Evolutionary conservation across 37 sponge, comb jelly and placozoan species (phyloP).

Genomic region (Diacarnus erythraeanus): DNA sequence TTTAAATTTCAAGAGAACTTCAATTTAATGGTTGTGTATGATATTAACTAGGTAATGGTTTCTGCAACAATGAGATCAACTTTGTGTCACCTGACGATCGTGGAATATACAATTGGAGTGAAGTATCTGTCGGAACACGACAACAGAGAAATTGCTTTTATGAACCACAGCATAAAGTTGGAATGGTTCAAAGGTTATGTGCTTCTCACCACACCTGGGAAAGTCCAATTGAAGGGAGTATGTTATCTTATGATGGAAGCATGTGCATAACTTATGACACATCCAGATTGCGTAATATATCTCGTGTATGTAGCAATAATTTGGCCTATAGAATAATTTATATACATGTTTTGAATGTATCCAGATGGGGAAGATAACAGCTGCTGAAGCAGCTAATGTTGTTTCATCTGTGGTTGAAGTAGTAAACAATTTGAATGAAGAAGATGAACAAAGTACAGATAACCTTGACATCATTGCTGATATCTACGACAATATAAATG

Average conservation of each 20-base stretch:
- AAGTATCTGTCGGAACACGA: constrained; percentile 6
- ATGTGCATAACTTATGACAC: constrained; percentile 1
- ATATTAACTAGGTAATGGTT: constrained; percentile 11
- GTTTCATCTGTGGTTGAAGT: neutral
- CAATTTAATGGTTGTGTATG: no score
- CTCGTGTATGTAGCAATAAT: neutral
- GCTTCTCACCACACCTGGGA: neutral
- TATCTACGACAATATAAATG: constrained; percentile 4
- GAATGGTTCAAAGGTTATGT: neutral
- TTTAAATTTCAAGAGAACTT: no score
- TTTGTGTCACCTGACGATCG: constrained; percentile 16
- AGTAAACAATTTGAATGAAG: constrained; percentile 3
- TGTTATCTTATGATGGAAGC: neutral
- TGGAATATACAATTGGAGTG: constrained; percentile 29
- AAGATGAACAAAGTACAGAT: constrained; percentile 31
- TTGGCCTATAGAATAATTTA: neutral
- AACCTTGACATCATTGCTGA: constrained; percentile 27
- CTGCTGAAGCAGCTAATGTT: neutral
- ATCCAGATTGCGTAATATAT: neutral
- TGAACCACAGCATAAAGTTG: neutral
- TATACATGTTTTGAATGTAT: neutral
- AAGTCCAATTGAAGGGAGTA: neutral
- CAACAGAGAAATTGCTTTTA: constrained; percentile 2
- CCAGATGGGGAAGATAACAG: neutral
- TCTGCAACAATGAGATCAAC: constrained; percentile 28